phyloP scores from a whole-genome alignment of 2,888 invertebrate genomes.

The Temnothorax ravouxi region DNA sequence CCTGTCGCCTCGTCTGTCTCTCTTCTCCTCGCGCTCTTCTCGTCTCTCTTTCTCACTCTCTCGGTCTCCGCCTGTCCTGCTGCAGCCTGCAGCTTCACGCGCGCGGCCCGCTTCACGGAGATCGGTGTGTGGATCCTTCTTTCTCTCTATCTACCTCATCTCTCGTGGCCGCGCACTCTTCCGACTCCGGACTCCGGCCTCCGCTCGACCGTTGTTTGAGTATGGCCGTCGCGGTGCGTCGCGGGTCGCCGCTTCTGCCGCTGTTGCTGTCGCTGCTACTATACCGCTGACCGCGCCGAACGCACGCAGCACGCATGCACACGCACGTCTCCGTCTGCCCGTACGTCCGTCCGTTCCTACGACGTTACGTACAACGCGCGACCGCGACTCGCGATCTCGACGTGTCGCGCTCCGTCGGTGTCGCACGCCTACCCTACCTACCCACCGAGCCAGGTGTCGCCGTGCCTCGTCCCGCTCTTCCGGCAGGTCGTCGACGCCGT shows the following conservation, averaged over 20 bases:
- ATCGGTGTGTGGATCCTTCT: background rate
- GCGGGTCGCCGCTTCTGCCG: conserved; percentile 55
- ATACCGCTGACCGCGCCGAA: background rate
- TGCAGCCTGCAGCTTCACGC: conserved; percentile 34
- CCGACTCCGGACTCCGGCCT: conserved; percentile 73
- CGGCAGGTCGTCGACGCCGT: conserved; percentile 52
- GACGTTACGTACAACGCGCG: background rate
- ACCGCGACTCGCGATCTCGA: too few species aligned
- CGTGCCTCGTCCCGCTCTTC: conserved; percentile 57
- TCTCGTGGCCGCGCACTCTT: conserved; percentile 73
- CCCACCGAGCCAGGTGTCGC: conserved; percentile 66
- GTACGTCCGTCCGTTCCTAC: background rate
- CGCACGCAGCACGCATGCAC: background rate
- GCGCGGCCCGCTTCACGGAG: conserved; percentile 13
- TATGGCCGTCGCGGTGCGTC: too few species aligned
- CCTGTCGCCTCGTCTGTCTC: conserved; percentile 50
- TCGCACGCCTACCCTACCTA: background rate
- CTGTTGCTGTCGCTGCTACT: too few species aligned
- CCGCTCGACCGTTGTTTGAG: conserved; percentile 83
- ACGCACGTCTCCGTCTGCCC: background rate
- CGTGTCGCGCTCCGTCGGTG: too few species aligned
- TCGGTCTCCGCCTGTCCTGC: conserved; percentile 21
- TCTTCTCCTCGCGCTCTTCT: conserved; percentile 54
- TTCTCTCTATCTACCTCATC: conserved; percentile 73
- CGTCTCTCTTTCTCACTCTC: conserved; percentile 53